A percentile compares a stretch with the other conserved stretches of the same genome.
Conservation (phyloP, 2,113 vertebrate species). For the Condylura cristata region DNA sequence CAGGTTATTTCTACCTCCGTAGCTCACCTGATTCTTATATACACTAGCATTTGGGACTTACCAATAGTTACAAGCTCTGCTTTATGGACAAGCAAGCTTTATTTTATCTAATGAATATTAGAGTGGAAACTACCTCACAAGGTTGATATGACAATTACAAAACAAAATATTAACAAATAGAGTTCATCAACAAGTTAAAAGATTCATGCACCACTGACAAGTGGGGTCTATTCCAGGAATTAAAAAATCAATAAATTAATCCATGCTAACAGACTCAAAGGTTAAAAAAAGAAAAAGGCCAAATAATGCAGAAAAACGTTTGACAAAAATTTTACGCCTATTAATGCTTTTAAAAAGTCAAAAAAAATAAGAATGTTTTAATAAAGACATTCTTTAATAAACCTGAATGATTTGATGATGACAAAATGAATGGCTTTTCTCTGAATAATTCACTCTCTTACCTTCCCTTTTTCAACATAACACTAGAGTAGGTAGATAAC, state of each 20-base stretch:
- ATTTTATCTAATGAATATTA: neutral
- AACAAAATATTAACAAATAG: neutral
- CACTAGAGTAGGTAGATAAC: neutral
- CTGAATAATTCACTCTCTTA: too few species aligned
- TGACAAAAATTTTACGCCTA: neutral
- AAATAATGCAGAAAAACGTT: neutral
- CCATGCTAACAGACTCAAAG: neutral
- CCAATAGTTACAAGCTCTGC: neutral
- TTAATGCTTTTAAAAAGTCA: neutral
- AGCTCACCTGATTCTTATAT: neutral
- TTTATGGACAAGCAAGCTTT: neutral
- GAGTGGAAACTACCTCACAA: neutral
- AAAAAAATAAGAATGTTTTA: neutral
- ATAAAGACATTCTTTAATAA: neutral
- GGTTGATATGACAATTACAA: neutral
- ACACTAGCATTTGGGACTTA: neutral
- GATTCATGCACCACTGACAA: neutral
- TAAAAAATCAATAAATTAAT: neutral
- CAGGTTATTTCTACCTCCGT: neutral
- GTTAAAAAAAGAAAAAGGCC: neutral
- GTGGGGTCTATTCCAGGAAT: neutral
- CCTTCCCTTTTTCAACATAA: neutral
- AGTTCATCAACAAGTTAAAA: neutral
- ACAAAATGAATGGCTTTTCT: neutral
- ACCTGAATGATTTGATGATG: neutral